Base-by-base conservation (phyloP, 2,113 vertebrate genomes). In the Solenodon paradoxus region DNA sequence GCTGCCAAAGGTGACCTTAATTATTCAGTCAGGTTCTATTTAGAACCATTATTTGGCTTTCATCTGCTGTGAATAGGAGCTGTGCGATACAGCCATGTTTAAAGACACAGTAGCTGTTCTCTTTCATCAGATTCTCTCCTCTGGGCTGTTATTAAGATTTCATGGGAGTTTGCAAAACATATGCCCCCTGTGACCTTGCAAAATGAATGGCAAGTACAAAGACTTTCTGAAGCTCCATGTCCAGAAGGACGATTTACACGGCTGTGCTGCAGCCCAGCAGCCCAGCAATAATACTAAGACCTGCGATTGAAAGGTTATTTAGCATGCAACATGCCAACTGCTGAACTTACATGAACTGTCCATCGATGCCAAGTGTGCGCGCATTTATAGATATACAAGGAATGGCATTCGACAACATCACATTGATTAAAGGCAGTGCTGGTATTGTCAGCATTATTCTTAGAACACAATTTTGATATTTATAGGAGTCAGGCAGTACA, bases 101-200 rank as follows among this genome's bases (percentile, higher is more conserved):
- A 95, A 94, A 92, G 38, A 30, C 11, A 40, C 40, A 57, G 71
- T 74, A 32, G 53, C 79, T 94, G 24, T 63, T 95, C 71, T 38
- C 84, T 95, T 96, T 85, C 57, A 88, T 63, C 26, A 61, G 28
- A 77, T 12, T 77, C 53, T 95, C 53, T 95, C 72, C 51, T 97
- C 90, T 55, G 90, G 77, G 77, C 45, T 96, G 12, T 96, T 93
- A 93, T 79, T 94, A 92, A 94, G 80, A 96, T 96, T 97, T 94
- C 77, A 88, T 74, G 45, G n/a, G 92, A 64, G 88, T 95, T 95
- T 94, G 32, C 84, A 81, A 96, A 96, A 89, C 5, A 35, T 47
- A 24, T 86, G 49, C 92, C 71, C 40, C 72, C 24, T 45, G 80
- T 97, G 75, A 97, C 40, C 63, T 89, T 80, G 40, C 35, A 93